Evolutionary conservation across 2,888 invertebrate genomes (phyloP), one percentile per base, ranked within the genome.

Genomic region (Melieria picta): DNA sequence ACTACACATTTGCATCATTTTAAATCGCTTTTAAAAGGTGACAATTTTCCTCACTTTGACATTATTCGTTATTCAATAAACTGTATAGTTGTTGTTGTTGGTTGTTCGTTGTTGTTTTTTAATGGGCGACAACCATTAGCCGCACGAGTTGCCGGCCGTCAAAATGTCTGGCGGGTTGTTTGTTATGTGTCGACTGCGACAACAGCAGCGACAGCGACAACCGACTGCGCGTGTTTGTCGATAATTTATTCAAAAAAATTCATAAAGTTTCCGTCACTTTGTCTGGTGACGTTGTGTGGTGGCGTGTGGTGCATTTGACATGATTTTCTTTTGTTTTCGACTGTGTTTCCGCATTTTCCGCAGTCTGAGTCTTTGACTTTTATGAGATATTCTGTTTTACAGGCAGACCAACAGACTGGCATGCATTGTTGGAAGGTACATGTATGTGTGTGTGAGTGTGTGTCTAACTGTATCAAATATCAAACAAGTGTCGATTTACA

Each of bases 1-100:
- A 48, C 68, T 66, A 72, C 74, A 77, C 67, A 72, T 75, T 74
- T 77, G 77, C 9, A 30, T 13, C 42, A 63, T 52, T 65, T 65
- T 55, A 55, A 65, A 65, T 65, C 43, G 65, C 9, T 55, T 65
- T 55, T 50, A 55, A 50, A 55, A n/a, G 7, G 65, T 65, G 52
- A 65, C 65, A 65, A 52, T 42, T 52, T 55, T 55, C 42, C 13
- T 52, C 30, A 57, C 57, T 57, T 16, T 7, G 13, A 6, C 30
- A 10, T 5, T 16, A 9, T 57, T 13, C 57, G 9, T 57, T 30
- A 13, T 56, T 50, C 11, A 50, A 47, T 5, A 9, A 7, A 13
- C 62, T 9, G 43, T 9, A 13, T 45, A 16, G 11, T 43, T 60
- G 1, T 16, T 30, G 9, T 30, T 43, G 61, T 45, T 42, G 46